These are phyloP conservation scores for Cistogaster globosa DNA, from an alignment of 2,888 invertebrate species.

Conservation along the genomic window DNA sequence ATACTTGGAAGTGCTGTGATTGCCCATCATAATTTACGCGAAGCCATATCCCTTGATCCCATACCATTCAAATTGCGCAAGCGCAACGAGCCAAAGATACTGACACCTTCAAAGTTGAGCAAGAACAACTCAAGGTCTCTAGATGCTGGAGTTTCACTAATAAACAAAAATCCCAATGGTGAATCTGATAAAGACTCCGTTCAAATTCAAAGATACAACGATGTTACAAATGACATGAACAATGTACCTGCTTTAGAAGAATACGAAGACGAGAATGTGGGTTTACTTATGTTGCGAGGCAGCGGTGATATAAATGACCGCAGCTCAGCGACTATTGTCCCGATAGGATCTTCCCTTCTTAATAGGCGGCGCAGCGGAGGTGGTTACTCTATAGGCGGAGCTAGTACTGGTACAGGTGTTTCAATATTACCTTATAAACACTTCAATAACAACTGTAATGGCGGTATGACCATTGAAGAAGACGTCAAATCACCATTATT, in stretches of 20 bases:
- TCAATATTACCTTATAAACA: constrained; percentile 78
- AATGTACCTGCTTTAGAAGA: constrained; percentile 73
- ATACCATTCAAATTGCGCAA: constrained; percentile 83
- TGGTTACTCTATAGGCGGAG: constrained; percentile 43
- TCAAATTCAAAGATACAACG: constrained; percentile 70
- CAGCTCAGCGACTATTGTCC: constrained; percentile 75
- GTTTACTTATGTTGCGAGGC: constrained; percentile 77
- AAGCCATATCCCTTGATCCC: constrained; percentile 87
- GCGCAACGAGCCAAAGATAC: constrained; percentile 77
- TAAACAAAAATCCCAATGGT: constrained; percentile 65
- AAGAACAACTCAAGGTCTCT: constrained; percentile 82
- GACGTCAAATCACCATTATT: constrained; percentile 81
- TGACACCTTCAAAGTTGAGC: constrained; percentile 79
- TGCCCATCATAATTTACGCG: constrained; percentile 82
- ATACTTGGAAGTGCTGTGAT: constrained; percentile 72
- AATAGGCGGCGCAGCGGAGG: constrained; percentile 75
- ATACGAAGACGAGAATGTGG: constrained; percentile 78
- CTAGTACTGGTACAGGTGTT: constrained; percentile 49
- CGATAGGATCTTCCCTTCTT: constrained; percentile 71
- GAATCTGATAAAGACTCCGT: constrained; percentile 18
- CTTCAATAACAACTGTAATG: constrained; percentile 83
- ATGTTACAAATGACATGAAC: constrained; percentile 44
- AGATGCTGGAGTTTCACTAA: constrained; percentile 79
- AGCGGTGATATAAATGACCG: constrained; percentile 76
- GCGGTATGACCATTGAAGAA: constrained; percentile 80